These are phyloP conservation scores for Camponotus floridanus DNA, from an alignment of 1,140 invertebrate genomes.

Conservation along the genomic window DNA sequence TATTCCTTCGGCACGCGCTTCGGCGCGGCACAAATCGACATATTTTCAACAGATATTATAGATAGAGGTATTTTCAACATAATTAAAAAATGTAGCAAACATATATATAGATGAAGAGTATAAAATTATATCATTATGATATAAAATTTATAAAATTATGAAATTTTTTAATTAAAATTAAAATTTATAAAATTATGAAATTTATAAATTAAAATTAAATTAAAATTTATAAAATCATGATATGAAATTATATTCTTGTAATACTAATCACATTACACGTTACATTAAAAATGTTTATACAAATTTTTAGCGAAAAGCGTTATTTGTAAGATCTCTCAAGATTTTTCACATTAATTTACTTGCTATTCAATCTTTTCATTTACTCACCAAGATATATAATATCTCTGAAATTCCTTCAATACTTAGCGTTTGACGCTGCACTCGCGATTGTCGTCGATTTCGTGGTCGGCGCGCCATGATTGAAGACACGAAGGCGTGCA, in stretches of 20 bases:
- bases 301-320: not conserved
- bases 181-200: too few relatives aligned
- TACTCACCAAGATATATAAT: not conserved
- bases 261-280: too few relatives aligned
- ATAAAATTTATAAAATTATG: too few relatives aligned
- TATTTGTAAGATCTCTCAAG: too few relatives aligned
- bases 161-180: too few relatives aligned
- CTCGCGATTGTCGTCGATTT: constrained; percentile 57
- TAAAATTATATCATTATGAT: too few relatives aligned
- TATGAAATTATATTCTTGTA: too few relatives aligned
- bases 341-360: not conserved
- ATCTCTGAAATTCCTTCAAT: constrained; percentile 25
- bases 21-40: not conserved
- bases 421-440: constrained; percentile 30
- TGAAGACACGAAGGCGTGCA: constrained; percentile 43
- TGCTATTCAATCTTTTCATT: not conserved
- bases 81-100: not conserved
- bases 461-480: constrained; percentile 15
- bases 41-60: not conserved
- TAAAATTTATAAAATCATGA: too few relatives aligned
- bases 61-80: not conserved
- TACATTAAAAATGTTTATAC: not conserved
- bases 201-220: too few relatives aligned
- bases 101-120: not conserved
- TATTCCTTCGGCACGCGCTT: not conserved